Evolutionary conservation across 2,888 invertebrate species (phyloP), one percentile per base, ranked within the genome.

Genomic region (Lagria hirta): DNA sequence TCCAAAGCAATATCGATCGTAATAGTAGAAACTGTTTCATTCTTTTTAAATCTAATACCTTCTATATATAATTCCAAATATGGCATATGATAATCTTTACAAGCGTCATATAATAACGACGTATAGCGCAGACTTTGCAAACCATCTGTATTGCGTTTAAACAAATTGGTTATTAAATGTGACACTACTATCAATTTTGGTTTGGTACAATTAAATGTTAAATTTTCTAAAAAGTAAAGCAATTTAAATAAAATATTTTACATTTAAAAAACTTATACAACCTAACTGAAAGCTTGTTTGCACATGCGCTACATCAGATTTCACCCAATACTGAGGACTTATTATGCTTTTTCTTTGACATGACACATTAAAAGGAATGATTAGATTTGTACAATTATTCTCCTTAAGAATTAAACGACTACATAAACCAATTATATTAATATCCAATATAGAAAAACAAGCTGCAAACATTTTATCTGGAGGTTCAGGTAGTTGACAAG

Each of bases 171-270:
- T 12, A 72, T 49, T 38, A 84, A 76, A 22, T 78, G 71, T 17
- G 58, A 64, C 0, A 80, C 77, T 0, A 81, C 73, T 58, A 79
- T 73, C 42, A 85, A 67, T 43, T 84, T 81, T 4, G 83, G 76
- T 59, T 80, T 77, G 0, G 85, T 84, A 1, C 80, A 80, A 44
- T 81, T 81, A 2, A 83, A 54, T 7, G 78, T 80, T 4, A 80
- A 58, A 57, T 78, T 79, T 30, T 76, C 84, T 78, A 60, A 6
- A 64, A 64, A 30, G 26, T 10, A 30, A 27, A 10, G 7, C 4
- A n/a, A 30, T 14, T 8, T 10, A 27, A 14, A 27, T n/a, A 14
- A 13, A 27, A 13, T 5, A 27, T 17, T 15, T 10, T 10, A 18
- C n/a, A 17, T 7, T 11, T 3, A 28, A 23, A 23, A 23, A 6